These are phyloP conservation scores for Bombus waltoni DNA, from an alignment of 1,140 invertebrate species.

Conservation along the genomic window DNA sequence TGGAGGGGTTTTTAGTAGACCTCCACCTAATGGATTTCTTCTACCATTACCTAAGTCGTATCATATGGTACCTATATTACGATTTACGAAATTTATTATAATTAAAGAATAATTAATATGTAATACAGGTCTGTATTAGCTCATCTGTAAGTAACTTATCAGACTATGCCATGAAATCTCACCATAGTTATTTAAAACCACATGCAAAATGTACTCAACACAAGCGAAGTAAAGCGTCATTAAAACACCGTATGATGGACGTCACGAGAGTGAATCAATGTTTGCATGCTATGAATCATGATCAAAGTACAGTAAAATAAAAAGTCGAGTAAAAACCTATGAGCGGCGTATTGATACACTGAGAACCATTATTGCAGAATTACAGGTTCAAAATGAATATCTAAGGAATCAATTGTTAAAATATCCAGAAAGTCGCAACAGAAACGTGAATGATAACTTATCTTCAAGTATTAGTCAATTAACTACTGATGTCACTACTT, in stretches of 20 bases:
- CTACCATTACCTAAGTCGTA: conserved; percentile 52
- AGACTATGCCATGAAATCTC: conserved; percentile 42
- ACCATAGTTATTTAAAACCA: conserved; percentile 25
- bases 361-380: conserved; percentile 55
- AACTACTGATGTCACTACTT: conserved; percentile 59
- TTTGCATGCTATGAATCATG: conserved; percentile 5
- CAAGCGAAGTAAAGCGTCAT: conserved; percentile 10
- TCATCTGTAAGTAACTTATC: conserved; percentile 66
- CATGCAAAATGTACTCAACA: conserved; percentile 27
- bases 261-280: not conserved
- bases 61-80: conserved; percentile 54
- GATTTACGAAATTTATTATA: conserved; percentile 9
- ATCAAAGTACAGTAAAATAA: conserved; percentile 32
- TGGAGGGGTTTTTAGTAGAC: conserved; percentile 72
- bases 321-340: conserved; percentile 46
- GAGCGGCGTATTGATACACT: conserved; percentile 60
- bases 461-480: conserved; percentile 62
- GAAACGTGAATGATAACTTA: conserved; percentile 36
- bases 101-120: conserved; percentile 12
- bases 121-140: conserved; percentile 49
- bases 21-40: conserved; percentile 70
- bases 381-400: conserved; percentile 66
- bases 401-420: conserved; percentile 64
- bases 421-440: conserved; percentile 37
- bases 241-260: conserved; percentile 8